Conservation (phyloP, 2,797 vertebrate species). For the Pachyuromys duprasi region DNA sequence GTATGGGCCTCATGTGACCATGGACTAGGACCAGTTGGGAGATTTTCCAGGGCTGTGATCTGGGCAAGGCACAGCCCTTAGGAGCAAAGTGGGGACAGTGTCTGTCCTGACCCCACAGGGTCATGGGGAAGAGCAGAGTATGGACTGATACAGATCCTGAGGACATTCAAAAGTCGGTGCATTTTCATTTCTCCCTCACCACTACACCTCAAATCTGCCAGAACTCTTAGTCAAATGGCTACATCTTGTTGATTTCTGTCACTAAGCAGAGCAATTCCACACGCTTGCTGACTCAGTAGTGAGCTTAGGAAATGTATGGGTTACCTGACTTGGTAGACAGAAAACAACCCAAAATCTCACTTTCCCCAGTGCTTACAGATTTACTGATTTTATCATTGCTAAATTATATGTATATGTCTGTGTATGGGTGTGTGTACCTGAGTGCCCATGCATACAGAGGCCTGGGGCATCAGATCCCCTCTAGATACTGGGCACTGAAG, state of each 20-base stretch:
- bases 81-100: background rate
- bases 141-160: accelerated
- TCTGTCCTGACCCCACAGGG: too few species aligned
- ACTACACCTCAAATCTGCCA: background rate
- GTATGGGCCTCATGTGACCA: background rate
- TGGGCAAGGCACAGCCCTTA: background rate
- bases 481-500: background rate
- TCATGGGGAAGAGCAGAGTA: accelerated
- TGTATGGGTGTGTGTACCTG: background rate
- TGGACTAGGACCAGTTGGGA: background rate
- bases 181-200: background rate
- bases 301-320: background rate
- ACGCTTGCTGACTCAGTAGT: background rate
- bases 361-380: background rate
- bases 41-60: background rate
- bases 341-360: background rate
- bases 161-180: accelerated
- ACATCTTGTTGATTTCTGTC: background rate
- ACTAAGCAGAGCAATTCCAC: background rate
- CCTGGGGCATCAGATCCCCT: background rate
- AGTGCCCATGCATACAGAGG: background rate
- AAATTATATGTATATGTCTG: background rate
- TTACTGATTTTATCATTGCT: background rate
- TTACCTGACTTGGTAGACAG: background rate
- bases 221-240: background rate